phyloP scores from a whole-genome alignment of 2,888 invertebrate species.

The Eupelmus urozonus region DNA sequence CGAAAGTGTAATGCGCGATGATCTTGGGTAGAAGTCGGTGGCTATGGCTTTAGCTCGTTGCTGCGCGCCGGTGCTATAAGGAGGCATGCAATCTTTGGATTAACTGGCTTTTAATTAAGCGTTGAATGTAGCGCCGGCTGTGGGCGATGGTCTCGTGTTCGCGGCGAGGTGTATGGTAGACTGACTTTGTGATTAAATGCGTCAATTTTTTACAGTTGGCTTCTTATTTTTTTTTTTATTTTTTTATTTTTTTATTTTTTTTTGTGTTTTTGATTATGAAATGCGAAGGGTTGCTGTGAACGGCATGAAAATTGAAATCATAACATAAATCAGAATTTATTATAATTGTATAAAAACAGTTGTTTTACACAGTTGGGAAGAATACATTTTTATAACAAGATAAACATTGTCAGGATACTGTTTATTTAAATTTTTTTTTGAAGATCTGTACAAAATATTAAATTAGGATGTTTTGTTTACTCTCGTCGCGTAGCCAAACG shows the following conservation, averaged over 20 bases:
- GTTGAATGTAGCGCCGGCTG: background rate
- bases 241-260: background rate
- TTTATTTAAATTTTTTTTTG: too few relatives aligned
- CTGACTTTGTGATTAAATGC: constrained; percentile 31
- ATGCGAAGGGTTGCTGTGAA: too few relatives aligned
- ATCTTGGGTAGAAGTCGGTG: constrained; percentile 50
- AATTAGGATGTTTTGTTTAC: background rate
- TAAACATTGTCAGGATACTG: too few relatives aligned
- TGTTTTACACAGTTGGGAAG: too few relatives aligned
- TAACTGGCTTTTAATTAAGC: constrained; percentile 71
- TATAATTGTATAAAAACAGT: too few relatives aligned
- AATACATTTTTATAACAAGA: too few relatives aligned
- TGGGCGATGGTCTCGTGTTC: background rate
- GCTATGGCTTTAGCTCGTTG: constrained; percentile 60
- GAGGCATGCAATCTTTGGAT: constrained; percentile 66
- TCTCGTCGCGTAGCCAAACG: background rate
- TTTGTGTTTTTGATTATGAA: too few relatives aligned
- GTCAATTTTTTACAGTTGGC: background rate
- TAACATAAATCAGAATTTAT: too few relatives aligned
- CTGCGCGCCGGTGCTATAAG: too few relatives aligned
- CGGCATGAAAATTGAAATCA: too few relatives aligned
- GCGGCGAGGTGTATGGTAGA: too few relatives aligned
- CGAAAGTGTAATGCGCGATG: constrained; percentile 53
- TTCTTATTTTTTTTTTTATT: background rate
- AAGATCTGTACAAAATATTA: background rate